phyloP scores from a whole-genome alignment of 2,797 vertebrate species.

The Coranthus polyacanthus region DNA sequence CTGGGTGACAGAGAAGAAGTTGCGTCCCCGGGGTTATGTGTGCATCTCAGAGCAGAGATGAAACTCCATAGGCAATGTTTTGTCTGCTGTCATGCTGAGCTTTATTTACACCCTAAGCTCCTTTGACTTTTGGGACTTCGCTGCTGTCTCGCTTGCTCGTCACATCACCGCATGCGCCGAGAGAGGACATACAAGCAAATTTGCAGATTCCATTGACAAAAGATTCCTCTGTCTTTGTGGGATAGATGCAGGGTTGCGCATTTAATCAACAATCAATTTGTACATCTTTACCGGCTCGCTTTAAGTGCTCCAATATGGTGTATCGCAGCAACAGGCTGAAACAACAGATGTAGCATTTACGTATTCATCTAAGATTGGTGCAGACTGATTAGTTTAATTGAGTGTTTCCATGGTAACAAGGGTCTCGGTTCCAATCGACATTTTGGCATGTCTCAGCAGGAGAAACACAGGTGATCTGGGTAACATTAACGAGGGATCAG shows the following conservation, averaged over 20 bases:
- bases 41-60: conserved; percentile 49
- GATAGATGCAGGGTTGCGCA: conserved; percentile 3
- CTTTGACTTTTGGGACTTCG: conserved; percentile 63
- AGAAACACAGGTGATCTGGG: too few relatives aligned
- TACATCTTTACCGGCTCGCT: too few relatives aligned
- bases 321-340: too few relatives aligned
- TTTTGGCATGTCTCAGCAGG: too few relatives aligned
- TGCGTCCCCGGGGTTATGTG: conserved; percentile 62
- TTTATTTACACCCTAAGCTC: conserved; percentile 67
- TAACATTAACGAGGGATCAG: too few relatives aligned
- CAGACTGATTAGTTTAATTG: too few relatives aligned
- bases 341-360: too few relatives aligned
- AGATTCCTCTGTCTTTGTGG: background rate
- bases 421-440: too few relatives aligned
- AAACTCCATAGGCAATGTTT: conserved; percentile 60
- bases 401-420: too few relatives aligned
- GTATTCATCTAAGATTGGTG: too few relatives aligned
- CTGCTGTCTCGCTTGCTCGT: conserved; percentile 44
- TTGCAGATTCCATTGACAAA: conserved; percentile 16
- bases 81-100: conserved; percentile 61
- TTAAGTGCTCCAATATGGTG: too few relatives aligned
- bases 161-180: conserved; percentile 13
- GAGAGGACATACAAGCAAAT: conserved; percentile 14
- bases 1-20: conserved; percentile 60
- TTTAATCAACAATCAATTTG: conserved; percentile 2